Conservation (phyloP, 2,797 vertebrate species). For the Falco columbarius region DNA sequence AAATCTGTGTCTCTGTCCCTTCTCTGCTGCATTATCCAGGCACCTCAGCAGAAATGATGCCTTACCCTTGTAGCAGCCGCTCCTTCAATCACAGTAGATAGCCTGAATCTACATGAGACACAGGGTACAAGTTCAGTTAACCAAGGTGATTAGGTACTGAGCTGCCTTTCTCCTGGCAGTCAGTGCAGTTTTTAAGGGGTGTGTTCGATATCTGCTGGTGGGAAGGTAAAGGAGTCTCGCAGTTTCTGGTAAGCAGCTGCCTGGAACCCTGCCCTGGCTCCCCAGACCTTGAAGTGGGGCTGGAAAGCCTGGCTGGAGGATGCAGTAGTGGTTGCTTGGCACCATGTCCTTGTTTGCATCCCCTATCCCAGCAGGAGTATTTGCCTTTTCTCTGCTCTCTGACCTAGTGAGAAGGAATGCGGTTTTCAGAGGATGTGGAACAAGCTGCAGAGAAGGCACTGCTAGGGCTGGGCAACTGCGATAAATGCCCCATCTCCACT, state of each 20-base stretch:
- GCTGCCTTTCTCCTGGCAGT: background rate
- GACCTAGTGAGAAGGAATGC: background rate
- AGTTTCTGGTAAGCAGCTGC: background rate
- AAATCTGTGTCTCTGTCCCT: background rate
- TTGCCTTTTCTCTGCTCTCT: background rate
- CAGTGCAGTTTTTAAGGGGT: background rate
- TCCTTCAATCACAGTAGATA: background rate
- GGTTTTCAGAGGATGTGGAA: background rate
- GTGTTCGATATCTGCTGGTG: background rate
- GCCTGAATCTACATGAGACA: background rate
- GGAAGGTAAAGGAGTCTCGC: background rate
- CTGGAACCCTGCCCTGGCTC: background rate
- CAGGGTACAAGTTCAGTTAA: background rate
- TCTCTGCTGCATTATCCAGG: background rate
- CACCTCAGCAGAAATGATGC: background rate
- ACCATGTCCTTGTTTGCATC: background rate
- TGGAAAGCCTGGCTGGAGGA: background rate
- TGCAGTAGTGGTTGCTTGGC: background rate
- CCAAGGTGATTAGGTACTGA: background rate
- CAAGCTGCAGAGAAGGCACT: background rate
- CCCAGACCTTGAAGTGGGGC: rapidly evolving
- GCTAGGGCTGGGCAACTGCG: background rate
- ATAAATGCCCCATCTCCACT: background rate
- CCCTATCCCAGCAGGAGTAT: background rate
- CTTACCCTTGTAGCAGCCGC: background rate